Conservation (phyloP, 2,888 invertebrate genomes). For the Volucella inflata region DNA sequence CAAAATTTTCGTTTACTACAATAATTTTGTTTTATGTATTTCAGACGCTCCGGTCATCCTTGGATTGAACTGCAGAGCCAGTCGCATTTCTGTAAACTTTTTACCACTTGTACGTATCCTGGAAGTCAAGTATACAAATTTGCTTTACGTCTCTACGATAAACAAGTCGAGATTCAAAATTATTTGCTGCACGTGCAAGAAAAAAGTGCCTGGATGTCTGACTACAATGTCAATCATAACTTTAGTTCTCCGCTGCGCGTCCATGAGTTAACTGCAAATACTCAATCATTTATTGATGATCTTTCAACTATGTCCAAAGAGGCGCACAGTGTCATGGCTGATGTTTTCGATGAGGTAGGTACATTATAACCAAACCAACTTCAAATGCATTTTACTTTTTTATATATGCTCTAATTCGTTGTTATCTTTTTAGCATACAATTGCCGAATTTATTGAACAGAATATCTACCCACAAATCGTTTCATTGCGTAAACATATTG, state of each 20-base stretch:
- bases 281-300: conserved; percentile 86
- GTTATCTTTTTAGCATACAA: conserved; percentile 79
- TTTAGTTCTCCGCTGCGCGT: conserved; percentile 88
- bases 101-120: conserved; percentile 87
- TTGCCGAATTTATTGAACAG: conserved; percentile 88
- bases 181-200: conserved; percentile 81
- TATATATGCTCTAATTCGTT: background rate
- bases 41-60: conserved; percentile 82
- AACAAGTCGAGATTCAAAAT: conserved; percentile 82
- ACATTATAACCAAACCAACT: background rate
- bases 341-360: conserved; percentile 85
- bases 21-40: conserved; percentile 14
- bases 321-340: conserved; percentile 85
- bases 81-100: conserved; percentile 86
- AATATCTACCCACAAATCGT: conserved; percentile 85
- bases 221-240: conserved; percentile 88
- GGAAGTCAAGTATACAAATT: conserved; percentile 86
- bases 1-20: background rate
- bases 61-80: conserved; percentile 86
- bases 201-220: conserved; percentile 87
- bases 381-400: background rate
- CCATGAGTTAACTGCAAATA: conserved; percentile 86
- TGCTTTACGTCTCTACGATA: conserved; percentile 82
- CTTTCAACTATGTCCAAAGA: conserved; percentile 85
- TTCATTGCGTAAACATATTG: conserved; percentile 85